Evolutionary conservation across 2,888 invertebrate species (phyloP).

Genomic region (Campoletis raptor): DNA sequence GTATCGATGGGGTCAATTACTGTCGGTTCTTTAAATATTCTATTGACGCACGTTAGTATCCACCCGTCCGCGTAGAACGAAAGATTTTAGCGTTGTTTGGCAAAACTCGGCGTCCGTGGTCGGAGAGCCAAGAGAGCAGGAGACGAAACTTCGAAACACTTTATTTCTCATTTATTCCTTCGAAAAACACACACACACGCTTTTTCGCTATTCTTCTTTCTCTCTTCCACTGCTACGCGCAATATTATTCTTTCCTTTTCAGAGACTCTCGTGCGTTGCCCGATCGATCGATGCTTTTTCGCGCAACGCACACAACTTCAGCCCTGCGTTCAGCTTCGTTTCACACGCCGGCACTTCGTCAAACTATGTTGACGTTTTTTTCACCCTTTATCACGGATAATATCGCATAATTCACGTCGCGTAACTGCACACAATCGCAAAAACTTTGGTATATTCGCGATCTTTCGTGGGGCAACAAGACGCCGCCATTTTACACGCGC

Average conservation of each 20-base stretch:
- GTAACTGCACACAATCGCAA: constrained; percentile 29
- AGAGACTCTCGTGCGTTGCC: constrained; percentile 15
- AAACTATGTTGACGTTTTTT: neutral
- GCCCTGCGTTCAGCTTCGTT: neutral
- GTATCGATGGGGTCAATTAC: neutral
- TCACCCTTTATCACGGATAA: constrained; percentile 46
- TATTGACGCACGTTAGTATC: constrained; percentile 4
- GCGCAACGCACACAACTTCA: constrained; percentile 33
- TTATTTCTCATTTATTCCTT: constrained; percentile 25
- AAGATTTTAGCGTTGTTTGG: neutral
- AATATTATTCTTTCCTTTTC: constrained; percentile 12
- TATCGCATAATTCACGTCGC: constrained; percentile 25
- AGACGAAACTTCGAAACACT: constrained; percentile 29
- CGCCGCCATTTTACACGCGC: constrained; percentile 76
- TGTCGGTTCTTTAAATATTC: constrained; percentile 6
- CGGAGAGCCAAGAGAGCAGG: neutral
- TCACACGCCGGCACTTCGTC: constrained; percentile 12
- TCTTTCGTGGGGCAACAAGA: constrained; percentile 62
- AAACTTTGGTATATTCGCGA: constrained; percentile 49
- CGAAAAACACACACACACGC: constrained; percentile 38
- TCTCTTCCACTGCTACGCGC: constrained; percentile 1
- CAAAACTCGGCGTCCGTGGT: constrained; percentile 6
- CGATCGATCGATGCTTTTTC: constrained; percentile 63
- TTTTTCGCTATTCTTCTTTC: constrained; percentile 25
- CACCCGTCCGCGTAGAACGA: constrained; percentile 8